Conservation (phyloP, 2,888 invertebrate genomes). For the Tetragonisca angustula region DNA sequence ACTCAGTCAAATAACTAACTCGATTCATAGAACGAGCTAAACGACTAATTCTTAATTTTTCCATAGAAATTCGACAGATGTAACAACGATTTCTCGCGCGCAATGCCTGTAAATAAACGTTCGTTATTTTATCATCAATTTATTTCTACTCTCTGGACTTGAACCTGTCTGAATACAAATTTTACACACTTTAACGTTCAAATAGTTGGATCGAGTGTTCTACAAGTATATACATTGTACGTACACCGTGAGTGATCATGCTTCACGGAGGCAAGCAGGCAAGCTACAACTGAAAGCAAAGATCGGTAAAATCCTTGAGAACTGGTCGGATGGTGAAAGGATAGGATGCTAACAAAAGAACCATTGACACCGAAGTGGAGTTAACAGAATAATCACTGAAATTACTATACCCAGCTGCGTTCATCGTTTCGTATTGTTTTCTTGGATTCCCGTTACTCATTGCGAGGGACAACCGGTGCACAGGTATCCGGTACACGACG, state of each 20-base stretch:
- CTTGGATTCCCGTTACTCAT: conserved; percentile 41
- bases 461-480: not conserved
- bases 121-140: too few relatives aligned
- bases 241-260: not conserved
- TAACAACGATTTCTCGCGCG: too few relatives aligned
- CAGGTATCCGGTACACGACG: not conserved
- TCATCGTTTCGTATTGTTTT: conserved; percentile 28
- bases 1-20: too few relatives aligned
- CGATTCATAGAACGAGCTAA: too few relatives aligned
- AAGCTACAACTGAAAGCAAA: conserved; percentile 35
- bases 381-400: conserved; percentile 34
- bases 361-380: conserved; percentile 16
- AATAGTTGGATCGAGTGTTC: conserved; percentile 16
- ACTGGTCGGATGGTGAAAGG: conserved; percentile 38
- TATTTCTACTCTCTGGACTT: too few relatives aligned
- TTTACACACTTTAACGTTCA: not conserved
- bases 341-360: conserved; percentile 46
- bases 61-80: too few relatives aligned
- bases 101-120: too few relatives aligned
- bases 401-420: conserved; percentile 4
- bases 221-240: conserved; percentile 9
- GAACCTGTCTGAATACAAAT: too few relatives aligned
- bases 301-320: conserved; percentile 51
- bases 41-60: too few relatives aligned
- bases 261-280: conserved; percentile 25